These are phyloP conservation scores for Eutrigla gurnardus DNA, from an alignment of 2,797 vertebrate species.

Conservation along the genomic window DNA sequence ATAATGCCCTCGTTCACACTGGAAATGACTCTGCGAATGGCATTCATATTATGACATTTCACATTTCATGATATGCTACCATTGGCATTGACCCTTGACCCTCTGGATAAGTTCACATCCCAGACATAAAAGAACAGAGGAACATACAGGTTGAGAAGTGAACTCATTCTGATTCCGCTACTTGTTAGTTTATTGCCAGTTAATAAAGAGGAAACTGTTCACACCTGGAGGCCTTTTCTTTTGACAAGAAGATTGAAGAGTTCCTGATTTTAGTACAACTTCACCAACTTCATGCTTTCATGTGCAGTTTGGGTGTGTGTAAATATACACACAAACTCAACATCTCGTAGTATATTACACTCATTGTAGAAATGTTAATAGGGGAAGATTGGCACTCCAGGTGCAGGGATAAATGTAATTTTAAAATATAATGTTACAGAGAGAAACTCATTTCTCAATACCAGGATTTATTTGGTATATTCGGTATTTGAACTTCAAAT, in stretches of 20 bases:
- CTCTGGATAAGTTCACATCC: not conserved
- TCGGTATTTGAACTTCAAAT: no score
- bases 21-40: slow-evolving; percentile 32
- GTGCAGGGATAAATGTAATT: not conserved
- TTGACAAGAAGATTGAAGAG: slow-evolving; percentile 43
- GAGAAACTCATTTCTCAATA: not conserved
- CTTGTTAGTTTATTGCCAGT: slow-evolving; percentile 29
- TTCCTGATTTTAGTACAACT: slow-evolving; percentile 28
- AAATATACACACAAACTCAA: no score
- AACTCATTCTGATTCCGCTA: slow-evolving; percentile 4
- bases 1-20: slow-evolving; percentile 44
- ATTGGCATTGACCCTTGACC: not conserved
- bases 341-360: no score
- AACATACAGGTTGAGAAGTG: slow-evolving; percentile 4
- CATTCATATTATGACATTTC: slow-evolving; percentile 13
- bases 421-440: not conserved
- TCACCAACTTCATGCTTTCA: slow-evolving; percentile 20
- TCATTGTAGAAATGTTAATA: no score
- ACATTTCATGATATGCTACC: not conserved
- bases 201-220: slow-evolving; percentile 29
- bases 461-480: not conserved
- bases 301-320: slow-evolving; percentile 24
- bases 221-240: slow-evolving; percentile 42
- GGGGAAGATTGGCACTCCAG: no score
- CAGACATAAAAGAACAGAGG: not conserved